phyloP scores from a whole-genome alignment of 2,113 vertebrate species.

The Piliocolobus tephrosceles region DNA sequence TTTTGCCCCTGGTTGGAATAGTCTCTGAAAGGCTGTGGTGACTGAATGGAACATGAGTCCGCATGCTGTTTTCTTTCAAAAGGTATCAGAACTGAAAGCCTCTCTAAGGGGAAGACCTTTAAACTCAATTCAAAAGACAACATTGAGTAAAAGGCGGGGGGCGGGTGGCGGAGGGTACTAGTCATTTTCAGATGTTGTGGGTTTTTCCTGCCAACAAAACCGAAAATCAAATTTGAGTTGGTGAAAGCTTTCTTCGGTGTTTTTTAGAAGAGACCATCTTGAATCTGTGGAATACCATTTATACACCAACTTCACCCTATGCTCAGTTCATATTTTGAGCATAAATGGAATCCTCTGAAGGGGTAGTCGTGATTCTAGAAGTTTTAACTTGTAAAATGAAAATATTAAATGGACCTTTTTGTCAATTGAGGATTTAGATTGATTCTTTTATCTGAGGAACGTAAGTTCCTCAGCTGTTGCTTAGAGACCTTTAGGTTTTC shows the following conservation, averaged over 20 bases:
- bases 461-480: constrained; percentile 32
- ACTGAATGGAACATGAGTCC: constrained; percentile 50
- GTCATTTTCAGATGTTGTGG: neutral
- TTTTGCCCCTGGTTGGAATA: constrained; percentile 59
- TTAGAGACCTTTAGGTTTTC: constrained; percentile 49
- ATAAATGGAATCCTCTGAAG: neutral
- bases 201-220: constrained; percentile 32
- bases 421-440: neutral
- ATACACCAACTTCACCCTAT: neutral
- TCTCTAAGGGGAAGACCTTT: constrained; percentile 52
- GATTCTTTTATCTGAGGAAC: constrained; percentile 34
- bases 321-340: constrained; percentile 27
- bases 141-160: constrained; percentile 31
- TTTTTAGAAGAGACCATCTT: constrained; percentile 18
- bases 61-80: constrained; percentile 58
- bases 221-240: constrained; percentile 12
- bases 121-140: constrained; percentile 33
- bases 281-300: constrained; percentile 8
- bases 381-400: constrained; percentile 43
- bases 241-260: constrained; percentile 14
- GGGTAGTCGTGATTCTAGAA: constrained; percentile 24
- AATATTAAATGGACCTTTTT: constrained; percentile 52
- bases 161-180: neutral
- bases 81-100: constrained; percentile 54
- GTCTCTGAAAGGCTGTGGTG: constrained; percentile 58